phyloP scores from a whole-genome alignment of 2,797 vertebrate species.

The Octomys mimax region DNA sequence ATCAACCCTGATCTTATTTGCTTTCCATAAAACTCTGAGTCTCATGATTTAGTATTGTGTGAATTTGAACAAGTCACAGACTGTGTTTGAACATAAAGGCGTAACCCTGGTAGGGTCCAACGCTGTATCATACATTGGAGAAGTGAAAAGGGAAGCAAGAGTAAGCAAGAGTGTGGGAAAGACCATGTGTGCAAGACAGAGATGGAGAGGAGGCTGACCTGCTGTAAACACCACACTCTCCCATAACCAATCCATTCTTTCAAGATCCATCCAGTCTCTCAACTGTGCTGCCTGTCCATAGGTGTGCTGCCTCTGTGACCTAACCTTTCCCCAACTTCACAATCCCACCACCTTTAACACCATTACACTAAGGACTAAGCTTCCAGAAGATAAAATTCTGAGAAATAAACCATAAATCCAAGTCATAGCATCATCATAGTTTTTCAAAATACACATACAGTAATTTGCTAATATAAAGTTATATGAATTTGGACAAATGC shows the following conservation, averaged over 20 bases:
- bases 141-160: not conserved
- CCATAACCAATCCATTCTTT: not conserved
- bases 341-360: not conserved
- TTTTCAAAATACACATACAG: not conserved
- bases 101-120: too few relatives aligned
- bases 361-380: not conserved
- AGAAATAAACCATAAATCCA: not conserved
- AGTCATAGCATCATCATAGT: too few relatives aligned
- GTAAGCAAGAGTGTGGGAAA: not conserved
- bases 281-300: not conserved
- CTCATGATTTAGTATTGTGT: not conserved
- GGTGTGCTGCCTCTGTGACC: too few relatives aligned
- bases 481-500: not conserved
- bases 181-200: not conserved
- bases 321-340: too few relatives aligned
- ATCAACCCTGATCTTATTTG: not conserved
- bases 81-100: not conserved
- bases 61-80: not conserved
- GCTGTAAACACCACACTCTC: not conserved
- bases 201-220: not conserved
- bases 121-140: not conserved
- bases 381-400: not conserved
- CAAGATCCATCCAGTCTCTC: not conserved
- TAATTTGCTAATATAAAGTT: not conserved
- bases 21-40: conserved; percentile 18